Evolutionary conservation across 2,888 invertebrate species (phyloP).

Genomic region (Entomobrya proxima): DNA sequence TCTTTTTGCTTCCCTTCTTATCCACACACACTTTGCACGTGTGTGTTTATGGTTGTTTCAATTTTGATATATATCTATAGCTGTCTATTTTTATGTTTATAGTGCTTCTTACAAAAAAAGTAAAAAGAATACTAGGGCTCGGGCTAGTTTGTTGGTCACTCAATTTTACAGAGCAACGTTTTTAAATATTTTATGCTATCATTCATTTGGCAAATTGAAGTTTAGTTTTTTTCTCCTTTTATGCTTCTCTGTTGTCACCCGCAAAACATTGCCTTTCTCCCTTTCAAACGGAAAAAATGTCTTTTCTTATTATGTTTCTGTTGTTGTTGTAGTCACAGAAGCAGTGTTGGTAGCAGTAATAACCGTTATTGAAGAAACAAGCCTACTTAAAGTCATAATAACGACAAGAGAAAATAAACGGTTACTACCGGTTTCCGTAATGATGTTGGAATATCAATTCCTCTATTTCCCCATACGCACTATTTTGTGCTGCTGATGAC

Average conservation of each 20-base stretch:
- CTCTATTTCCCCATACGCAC: neutral
- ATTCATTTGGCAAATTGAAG: constrained; percentile 70
- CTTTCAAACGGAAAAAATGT: constrained; percentile 5
- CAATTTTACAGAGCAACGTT: constrained; percentile 46
- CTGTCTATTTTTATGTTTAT: neutral
- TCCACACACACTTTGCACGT: neutral
- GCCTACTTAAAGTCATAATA: neutral
- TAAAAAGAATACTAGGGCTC: constrained; percentile 11
- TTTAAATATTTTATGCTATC: constrained; percentile 65
- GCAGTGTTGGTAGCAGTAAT: neutral
- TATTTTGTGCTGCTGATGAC: neutral
- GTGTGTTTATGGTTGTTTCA: too few relatives aligned
- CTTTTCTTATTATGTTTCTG: constrained; percentile 3
- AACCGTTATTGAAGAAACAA: neutral
- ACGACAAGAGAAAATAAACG: neutral
- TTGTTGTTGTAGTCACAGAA: neutral
- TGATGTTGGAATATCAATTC: constrained; percentile 16
- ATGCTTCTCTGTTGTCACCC: neutral
- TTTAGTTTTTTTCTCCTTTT: constrained; percentile 53
- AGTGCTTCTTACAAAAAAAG: neutral
- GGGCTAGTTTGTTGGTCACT: constrained; percentile 49
- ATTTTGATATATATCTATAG: too few relatives aligned
- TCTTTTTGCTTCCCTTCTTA: neutral
- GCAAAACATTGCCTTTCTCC: constrained; percentile 11
- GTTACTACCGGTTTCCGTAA: constrained; percentile 34